Base-by-base conservation (phyloP, 2,113 vertebrate genomes). In the Onychorhynchus coronatus region DNA sequence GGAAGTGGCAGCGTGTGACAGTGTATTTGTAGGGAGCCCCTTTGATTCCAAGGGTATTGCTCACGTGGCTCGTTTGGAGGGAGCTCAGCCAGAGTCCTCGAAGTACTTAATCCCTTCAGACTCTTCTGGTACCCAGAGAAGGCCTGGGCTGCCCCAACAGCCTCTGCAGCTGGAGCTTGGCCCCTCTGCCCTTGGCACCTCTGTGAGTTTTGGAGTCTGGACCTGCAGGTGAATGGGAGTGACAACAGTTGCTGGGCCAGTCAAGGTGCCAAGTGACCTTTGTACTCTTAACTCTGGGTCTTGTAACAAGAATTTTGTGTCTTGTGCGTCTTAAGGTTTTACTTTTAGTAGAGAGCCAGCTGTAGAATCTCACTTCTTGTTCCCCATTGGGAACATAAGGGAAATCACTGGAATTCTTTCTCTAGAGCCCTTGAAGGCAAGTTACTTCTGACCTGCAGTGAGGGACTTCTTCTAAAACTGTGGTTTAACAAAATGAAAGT, bases 101-200 rank as follows among this genome's bases (percentile, higher is more conserved):
- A 47, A 68, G 20, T 42, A 3, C 28, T 85, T 42, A 5, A 21
- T 88, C 20, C n/a, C 67, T 77, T 73, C 53, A 62, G 52, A n/a
- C 30, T 56, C 0, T 1, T 35, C 11, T 50, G 30, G 14, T 42
- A 53, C 7, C 14, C 4, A 1, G 7, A 53, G 11, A 39, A 42
- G 17, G 9, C 39, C 3, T 4, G 28, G 41, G 30, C 61, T 75
- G 28, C 50, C 9, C 5, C 11, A 14, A 17, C 28, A 25, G 56
- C 30, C 6, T 18, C 20, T 47, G 52, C 37, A 47, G 0, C 68
- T 88, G 58, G 56, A 14, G 19, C 37, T 17, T 68, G 28, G n/a
- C 31, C 68, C 50, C 44, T 47, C 65, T 53, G 35, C 8, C 61
- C n/a, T 13, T 30, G 27, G 39, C 12, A 27, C 10, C 52, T 46